Percentiles rank a stretch among this genome's conserved stretches.
phyloP scores from a whole-genome alignment of 1,140 invertebrate species.

The Formica selysi region DNA sequence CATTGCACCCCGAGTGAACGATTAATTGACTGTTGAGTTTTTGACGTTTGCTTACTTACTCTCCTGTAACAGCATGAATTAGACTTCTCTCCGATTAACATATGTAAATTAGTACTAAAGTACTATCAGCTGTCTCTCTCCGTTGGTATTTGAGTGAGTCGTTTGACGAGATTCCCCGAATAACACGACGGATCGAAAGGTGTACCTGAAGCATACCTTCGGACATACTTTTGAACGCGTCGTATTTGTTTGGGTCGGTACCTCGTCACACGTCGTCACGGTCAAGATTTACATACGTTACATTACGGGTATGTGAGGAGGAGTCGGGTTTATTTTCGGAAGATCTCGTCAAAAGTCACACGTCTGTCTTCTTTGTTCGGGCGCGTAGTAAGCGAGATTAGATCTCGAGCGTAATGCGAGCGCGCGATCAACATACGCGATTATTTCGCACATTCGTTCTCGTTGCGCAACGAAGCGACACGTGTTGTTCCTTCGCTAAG shows the following conservation, averaged over 20 bases:
- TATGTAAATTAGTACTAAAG: slow-evolving; percentile 42
- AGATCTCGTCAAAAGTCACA: not conserved
- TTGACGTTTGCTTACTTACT: slow-evolving; percentile 71
- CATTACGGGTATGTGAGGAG: not conserved
- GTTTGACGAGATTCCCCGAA: not conserved
- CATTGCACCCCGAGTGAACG: slow-evolving; percentile 79
- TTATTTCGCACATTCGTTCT: slow-evolving; percentile 16
- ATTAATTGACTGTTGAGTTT: slow-evolving; percentile 83
- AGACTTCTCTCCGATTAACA: slow-evolving; percentile 63
- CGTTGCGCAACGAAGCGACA: slow-evolving; percentile 16
- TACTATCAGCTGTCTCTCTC: not conserved
- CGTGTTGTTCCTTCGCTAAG: not conserved
- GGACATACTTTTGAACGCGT: not conserved
- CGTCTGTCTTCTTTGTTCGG: not conserved
- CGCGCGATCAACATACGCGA: not conserved
- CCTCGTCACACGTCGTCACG: not conserved
- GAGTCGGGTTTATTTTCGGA: slow-evolving; percentile 9
- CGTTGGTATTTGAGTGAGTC: not conserved
- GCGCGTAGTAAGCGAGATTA: not conserved
- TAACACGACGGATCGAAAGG: not conserved
- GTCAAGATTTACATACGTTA: not conserved
- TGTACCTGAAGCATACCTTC: not conserved
- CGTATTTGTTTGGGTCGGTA: not conserved
- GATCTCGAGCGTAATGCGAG: not conserved
- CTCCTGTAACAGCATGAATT: slow-evolving; percentile 84